Evolutionary conservation across 2,888 invertebrate species (phyloP), one percentile per base, ranked within the genome.

Genomic region (Aplocera efformata): DNA sequence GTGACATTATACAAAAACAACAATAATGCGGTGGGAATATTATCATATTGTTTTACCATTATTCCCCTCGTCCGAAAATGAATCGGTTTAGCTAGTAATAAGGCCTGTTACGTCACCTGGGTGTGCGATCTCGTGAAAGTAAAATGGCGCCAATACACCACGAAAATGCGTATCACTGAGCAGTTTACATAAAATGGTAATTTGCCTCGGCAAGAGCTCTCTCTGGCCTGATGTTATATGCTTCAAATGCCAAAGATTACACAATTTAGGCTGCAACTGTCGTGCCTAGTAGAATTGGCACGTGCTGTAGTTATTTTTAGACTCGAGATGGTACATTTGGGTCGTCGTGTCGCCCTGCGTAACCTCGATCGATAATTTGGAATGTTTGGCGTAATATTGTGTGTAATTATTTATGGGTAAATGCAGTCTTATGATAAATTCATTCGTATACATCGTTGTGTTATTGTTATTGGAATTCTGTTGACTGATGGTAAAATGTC

Each of bases 1-100:
- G 79, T 89, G 89, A 89, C 89, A 88, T 82, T 62, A 72, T 72
- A 83, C 60, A 70, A 86, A 85, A 86, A 84, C 86, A 88, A 82
- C 56, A 63, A 6, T 63, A 69, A 72, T 75, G 67, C 65, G 58
- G 45, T 51, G 52, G 39, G 54, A 59, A 77, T 73, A 67, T 59
- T 51, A 38, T 48, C 45, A 35, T 46, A 62, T 76, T 63, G 48
- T 47, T 40, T 48, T 57, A 57, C 49, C 33, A 21, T n/a, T n/a
- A 26, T 42, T 40, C 30, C 38, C 25, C 61, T 56, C 32, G 10
- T 28, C 24, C 10, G 8, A 22, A 10, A 31, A 49, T 36, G 29
- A 50, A 64, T 51, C 35, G 25, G 59, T 63, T 52, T 32, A 47
- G 33, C 49, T 58, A 43, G 53, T 67, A 76, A 68, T 67, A 68